Percentiles rank a stretch among this genome's conserved stretches.
phyloP scores from a whole-genome alignment of 1,140 invertebrate genomes.

The Musca domestica region DNA sequence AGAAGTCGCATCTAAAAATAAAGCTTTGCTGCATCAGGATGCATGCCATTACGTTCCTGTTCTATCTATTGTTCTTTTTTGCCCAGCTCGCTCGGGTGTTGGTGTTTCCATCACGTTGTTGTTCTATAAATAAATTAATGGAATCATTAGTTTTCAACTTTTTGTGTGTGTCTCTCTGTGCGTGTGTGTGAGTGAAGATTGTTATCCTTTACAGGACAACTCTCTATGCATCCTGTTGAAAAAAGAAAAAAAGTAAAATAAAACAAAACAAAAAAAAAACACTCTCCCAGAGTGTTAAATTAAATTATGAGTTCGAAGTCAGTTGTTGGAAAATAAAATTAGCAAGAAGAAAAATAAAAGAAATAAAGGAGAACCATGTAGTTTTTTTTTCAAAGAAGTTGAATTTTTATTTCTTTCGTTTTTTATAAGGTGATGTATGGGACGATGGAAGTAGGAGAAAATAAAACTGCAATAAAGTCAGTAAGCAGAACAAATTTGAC shows the following conservation, averaged over 20 bases:
- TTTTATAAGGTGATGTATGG: too few species aligned
- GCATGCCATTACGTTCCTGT: background rate
- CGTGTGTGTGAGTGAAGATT: background rate
- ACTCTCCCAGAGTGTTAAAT: conserved; percentile 8
- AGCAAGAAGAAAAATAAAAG: background rate
- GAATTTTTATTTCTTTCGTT: too few species aligned
- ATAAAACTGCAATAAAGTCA: too few species aligned
- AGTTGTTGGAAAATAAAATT: background rate
- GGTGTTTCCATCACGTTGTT: conserved; percentile 13
- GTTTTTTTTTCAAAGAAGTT: too few species aligned
- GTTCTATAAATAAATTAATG: conserved; percentile 19
- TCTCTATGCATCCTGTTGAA: too few species aligned
- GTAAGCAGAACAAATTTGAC: too few species aligned
- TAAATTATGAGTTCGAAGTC: conserved; percentile 14
- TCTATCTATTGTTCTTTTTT: background rate
- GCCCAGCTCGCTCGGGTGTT: background rate
- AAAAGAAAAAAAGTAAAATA: too few species aligned
- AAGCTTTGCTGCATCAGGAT: conserved; percentile 15
- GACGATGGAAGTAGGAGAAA: too few species aligned
- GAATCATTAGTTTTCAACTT: conserved; percentile 7
- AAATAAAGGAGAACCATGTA: too few species aligned
- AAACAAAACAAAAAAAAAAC: background rate
- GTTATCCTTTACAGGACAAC: background rate
- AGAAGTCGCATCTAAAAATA: conserved; percentile 7
- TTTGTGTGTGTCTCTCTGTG: background rate